These are phyloP conservation scores for Athene noctua DNA, from an alignment of 2,113 vertebrate genomes.

Conservation along the genomic window DNA sequence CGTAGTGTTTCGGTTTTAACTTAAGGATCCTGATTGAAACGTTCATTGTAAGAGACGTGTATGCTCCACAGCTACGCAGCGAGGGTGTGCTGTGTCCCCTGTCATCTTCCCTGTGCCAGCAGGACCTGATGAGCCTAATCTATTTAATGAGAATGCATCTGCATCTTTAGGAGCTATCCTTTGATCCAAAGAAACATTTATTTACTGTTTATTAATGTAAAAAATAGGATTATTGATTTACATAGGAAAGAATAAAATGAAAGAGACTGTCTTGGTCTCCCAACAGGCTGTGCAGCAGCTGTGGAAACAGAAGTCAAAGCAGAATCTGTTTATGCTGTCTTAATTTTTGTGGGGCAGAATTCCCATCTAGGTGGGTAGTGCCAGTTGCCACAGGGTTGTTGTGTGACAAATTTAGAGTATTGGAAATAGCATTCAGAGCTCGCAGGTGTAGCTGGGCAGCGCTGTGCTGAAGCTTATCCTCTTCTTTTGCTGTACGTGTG, in stretches of 20 bases:
- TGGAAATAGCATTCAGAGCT: not conserved
- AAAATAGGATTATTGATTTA: not conserved
- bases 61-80: not conserved
- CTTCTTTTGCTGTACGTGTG: not conserved
- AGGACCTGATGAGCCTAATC: not conserved
- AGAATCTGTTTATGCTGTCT: not conserved
- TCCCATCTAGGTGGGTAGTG: not conserved
- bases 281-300: not conserved
- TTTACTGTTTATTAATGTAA: not conserved
- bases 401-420: not conserved
- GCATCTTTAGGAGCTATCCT: not conserved
- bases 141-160: not conserved
- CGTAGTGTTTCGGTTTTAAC: conserved; percentile 44
- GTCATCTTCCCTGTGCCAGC: not conserved
- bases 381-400: not conserved
- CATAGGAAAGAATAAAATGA: not conserved
- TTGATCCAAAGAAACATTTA: not conserved
- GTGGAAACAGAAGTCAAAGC: not conserved
- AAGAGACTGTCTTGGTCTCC: not conserved
- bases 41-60: rapidly evolving
- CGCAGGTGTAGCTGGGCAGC: not conserved
- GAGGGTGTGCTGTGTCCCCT: not conserved
- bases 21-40: not conserved
- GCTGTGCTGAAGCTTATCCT: not conserved
- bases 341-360: not conserved